A percentile compares a stretch with the other conserved stretches of the same genome.
Conservation (phyloP, 1,140 invertebrate genomes). For the Coenobita brevimanus region DNA sequence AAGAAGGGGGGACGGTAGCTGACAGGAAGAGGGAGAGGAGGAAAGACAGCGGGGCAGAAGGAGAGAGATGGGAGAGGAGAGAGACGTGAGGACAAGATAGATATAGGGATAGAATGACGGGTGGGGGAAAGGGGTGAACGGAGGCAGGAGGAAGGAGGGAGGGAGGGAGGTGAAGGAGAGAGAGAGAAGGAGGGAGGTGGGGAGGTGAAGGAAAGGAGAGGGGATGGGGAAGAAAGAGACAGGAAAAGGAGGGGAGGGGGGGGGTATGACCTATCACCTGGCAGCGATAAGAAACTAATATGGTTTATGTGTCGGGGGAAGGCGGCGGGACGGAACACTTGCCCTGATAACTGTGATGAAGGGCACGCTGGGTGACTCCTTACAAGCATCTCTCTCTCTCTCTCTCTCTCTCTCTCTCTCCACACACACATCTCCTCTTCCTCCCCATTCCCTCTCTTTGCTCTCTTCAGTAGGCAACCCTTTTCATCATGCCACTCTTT, state of each 20-base stretch:
- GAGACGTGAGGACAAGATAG: no score
- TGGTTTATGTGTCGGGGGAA: slow-evolving; percentile 46
- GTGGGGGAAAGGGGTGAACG: not conserved
- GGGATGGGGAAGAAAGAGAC: not conserved
- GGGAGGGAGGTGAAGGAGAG: no score
- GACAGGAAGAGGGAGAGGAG: not conserved
- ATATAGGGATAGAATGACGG: no score
- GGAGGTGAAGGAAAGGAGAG: not conserved
- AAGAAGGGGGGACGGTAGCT: no score
- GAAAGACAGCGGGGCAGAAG: not conserved
- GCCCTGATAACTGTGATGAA: slow-evolving; percentile 43
- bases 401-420: no score
- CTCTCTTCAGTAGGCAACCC: no score
- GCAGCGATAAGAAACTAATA: slow-evolving; percentile 52
- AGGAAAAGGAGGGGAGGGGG: not conserved
- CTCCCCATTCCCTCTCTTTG: no score
- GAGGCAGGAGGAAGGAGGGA: not conserved
- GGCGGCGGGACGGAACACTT: slow-evolving; percentile 19
- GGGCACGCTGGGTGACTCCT: slow-evolving; percentile 1
- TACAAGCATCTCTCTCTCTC: not conserved
- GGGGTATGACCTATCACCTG: slow-evolving; percentile 49
- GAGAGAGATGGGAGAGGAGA: no score
- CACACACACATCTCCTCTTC: no score
- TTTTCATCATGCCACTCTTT: no score
- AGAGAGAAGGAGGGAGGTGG: not conserved